Base-by-base conservation (phyloP, 1,140 invertebrate genomes). In the Wasmannia auropunctata region DNA sequence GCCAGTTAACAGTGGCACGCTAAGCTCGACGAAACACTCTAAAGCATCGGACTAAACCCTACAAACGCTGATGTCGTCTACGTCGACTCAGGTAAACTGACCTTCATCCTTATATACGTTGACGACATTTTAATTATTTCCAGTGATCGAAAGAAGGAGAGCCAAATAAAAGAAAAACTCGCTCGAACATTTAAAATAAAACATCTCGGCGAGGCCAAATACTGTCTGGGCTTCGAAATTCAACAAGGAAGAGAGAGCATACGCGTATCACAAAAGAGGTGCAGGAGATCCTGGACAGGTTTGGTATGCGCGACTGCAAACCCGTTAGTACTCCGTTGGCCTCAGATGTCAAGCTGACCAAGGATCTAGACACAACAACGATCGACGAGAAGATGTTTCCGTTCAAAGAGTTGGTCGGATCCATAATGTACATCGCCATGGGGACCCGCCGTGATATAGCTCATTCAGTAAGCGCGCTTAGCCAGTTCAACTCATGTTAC, bases 1-100 rank as follows among this genome's bases (percentile, higher is more conserved):
- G 89, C 92, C 89, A 4, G 76, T n/a, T 93, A n/a, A n/a, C n/a
- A n/a, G n/a, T n/a, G 91, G 90, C 91, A 92, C 72, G 46, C 49
- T 22, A 90, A 89, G 63, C 65, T 93, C n/a, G 74, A 91, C 60
- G 11, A 75, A 25, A 80, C 70, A 63, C 84, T 94, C 22, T 43
- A 43, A 40, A 85, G 77, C 8, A 65, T 93, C 25, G 87, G 88
- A 8, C 88, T 90, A 67, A 56, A 46, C 25, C 87, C 85, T n/a
- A 89, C 87, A n/a, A 75, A 86, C 56, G 54, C 81, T n/a, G 91
- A 94, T 94, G 92, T n/a, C 92, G 14, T 95, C 10, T 94, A 94
- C 88, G 85, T 75, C 31, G 91, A 76, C 34, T 8, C 14, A 22
- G 51, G n/a, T 10, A 8, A 49, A 49, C 3, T 54, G 2, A 54